Evolutionary conservation across 2,888 invertebrate species (phyloP).

Genomic region (Orthonychiurus folsomi): DNA sequence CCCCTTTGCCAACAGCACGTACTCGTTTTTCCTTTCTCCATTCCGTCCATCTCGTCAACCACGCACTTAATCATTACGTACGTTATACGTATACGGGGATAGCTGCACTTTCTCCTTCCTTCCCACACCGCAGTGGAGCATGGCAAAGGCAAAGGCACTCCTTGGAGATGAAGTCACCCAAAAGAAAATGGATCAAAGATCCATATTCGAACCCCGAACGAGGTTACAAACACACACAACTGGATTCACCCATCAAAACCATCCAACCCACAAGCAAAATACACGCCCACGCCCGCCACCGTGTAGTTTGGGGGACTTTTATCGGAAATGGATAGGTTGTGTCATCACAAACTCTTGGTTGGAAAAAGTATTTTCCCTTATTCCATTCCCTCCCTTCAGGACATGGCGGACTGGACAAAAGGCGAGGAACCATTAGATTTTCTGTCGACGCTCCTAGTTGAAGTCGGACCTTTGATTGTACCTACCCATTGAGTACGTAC

Average conservation of each 20-base stretch:
- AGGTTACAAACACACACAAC: not conserved
- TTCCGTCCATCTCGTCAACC: not conserved
- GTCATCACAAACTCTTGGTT: not conserved
- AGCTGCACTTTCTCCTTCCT: too few relatives aligned
- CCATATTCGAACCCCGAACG: not conserved
- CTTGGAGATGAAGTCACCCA: not conserved
- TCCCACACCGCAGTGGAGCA: not conserved
- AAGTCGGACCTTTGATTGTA: not conserved
- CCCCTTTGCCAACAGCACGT: not conserved
- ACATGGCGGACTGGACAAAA: not conserved
- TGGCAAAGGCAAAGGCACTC: too few relatives aligned
- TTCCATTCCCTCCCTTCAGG: not conserved
- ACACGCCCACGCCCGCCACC: not conserved
- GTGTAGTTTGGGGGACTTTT: not conserved
- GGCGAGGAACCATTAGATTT: too few relatives aligned
- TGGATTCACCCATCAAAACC: slow-evolving; percentile 1
- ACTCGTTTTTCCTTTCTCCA: not conserved
- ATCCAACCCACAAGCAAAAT: not conserved
- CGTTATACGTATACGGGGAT: too few relatives aligned
- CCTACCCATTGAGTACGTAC: too few relatives aligned
- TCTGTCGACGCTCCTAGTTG: slow-evolving; percentile 1
- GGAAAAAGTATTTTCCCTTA: not conserved
- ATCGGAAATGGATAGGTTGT: not conserved
- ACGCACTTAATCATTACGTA: not conserved
- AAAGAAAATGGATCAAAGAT: not conserved